A percentile compares a stretch with the other conserved stretches of the same genome.
Evolutionary conservation across 2,888 invertebrate genomes (phyloP).

Genomic region (Eilema sororculum): DNA sequence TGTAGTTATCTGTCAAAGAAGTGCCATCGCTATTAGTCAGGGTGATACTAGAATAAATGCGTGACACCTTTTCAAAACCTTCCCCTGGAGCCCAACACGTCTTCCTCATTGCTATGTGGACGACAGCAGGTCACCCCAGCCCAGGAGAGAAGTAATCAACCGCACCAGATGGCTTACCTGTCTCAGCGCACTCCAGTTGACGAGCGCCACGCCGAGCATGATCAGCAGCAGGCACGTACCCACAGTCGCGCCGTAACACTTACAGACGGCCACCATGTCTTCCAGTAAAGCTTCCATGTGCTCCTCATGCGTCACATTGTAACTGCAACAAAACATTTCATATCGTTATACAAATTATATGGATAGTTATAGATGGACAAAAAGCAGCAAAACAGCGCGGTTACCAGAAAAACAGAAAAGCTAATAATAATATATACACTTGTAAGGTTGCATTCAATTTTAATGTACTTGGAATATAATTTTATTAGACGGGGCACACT

Average conservation of each 20-base stretch:
- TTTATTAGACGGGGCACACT: too few species aligned
- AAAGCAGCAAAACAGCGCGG: neutral
- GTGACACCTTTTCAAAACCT: neutral
- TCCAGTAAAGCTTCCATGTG: conserved; percentile 85
- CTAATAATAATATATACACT: too few species aligned
- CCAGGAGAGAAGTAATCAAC: neutral
- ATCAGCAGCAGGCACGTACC: conserved; percentile 66
- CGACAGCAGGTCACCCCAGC: neutral
- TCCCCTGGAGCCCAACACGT: too few species aligned
- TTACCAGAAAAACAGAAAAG: too few species aligned
- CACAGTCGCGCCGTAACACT: conserved; percentile 76
- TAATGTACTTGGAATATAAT: too few species aligned
- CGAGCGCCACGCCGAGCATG: conserved; percentile 84
- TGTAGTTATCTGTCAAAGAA: conserved; percentile 82
- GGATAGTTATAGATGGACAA: neutral
- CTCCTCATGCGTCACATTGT: conserved; percentile 77
- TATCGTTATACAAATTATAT: too few species aligned
- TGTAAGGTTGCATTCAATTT: too few species aligned
- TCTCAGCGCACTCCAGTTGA: conserved; percentile 87
- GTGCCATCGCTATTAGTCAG: neutral
- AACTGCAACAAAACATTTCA: neutral
- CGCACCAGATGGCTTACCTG: conserved; percentile 71
- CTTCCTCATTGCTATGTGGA: neutral
- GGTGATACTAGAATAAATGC: neutral
- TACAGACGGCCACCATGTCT: conserved; percentile 85